phyloP scores from a whole-genome alignment of 2,797 vertebrate species.

The Melanotaenia trifasciata region DNA sequence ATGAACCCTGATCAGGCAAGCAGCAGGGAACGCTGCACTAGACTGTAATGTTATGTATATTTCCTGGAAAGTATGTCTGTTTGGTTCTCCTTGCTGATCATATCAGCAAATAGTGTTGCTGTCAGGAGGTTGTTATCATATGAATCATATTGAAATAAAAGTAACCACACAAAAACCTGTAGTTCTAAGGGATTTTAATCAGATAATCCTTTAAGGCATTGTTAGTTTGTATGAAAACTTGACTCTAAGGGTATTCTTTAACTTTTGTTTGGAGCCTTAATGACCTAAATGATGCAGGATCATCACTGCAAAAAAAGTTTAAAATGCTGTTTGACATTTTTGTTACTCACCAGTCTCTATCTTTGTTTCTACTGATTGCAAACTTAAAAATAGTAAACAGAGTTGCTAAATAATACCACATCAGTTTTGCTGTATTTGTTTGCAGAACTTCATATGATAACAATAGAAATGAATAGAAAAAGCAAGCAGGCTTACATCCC shows the following conservation, averaged over 20 bases:
- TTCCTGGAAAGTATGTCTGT: background rate
- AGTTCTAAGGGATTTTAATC: background rate
- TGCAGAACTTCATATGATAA: no score
- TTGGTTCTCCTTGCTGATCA: background rate
- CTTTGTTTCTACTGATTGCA: background rate
- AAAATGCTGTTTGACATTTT: background rate
- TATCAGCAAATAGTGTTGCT: background rate
- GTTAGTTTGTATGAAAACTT: no score
- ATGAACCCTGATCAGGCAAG: constrained; percentile 32
- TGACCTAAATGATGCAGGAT: background rate
- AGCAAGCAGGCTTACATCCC: no score
- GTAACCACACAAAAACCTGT: background rate
- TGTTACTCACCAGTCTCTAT: no score
- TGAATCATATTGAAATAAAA: background rate
- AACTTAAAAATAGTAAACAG: background rate
- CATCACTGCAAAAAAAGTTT: background rate
- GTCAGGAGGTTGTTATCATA: background rate
- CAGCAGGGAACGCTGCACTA: background rate
- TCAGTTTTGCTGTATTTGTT: no score
- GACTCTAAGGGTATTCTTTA: background rate
- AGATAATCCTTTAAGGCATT: background rate
- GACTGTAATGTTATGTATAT: background rate
- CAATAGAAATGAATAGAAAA: no score
- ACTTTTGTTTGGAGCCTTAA: background rate
- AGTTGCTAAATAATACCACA: no score